These are phyloP conservation scores for Theristicus caerulescens DNA, from an alignment of 2,113 vertebrate species.

Conservation along the genomic window DNA sequence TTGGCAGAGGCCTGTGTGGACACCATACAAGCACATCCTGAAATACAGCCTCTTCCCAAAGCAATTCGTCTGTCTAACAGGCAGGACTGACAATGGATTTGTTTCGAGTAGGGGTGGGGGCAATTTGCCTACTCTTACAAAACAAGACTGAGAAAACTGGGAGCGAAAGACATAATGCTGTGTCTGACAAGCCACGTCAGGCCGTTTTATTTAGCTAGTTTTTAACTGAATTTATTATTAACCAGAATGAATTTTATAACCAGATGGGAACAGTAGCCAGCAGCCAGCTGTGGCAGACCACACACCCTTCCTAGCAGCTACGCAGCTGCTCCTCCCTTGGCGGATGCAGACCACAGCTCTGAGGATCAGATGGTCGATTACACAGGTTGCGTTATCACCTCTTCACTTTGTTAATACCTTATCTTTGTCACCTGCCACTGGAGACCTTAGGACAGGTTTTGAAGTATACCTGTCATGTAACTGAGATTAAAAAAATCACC, in stretches of 20 bases:
- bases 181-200: background rate
- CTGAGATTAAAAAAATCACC: background rate
- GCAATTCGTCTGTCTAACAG: background rate
- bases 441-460: background rate
- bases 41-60: background rate
- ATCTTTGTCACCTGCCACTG: background rate
- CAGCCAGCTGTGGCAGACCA: background rate
- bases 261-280: background rate
- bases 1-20: background rate
- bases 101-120: background rate
- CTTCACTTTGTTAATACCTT: background rate
- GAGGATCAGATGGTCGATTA: background rate
- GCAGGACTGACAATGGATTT: background rate
- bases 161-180: background rate
- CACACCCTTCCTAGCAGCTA: background rate
- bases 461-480: background rate
- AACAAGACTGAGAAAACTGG: background rate
- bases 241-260: background rate
- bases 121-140: background rate
- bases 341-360: background rate
- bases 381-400: background rate
- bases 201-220: background rate
- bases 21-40: background rate
- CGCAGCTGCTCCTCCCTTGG: background rate
- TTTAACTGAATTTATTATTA: conserved; percentile 12